Conservation (phyloP, 2,888 invertebrate species). For the Taenaris catops region DNA sequence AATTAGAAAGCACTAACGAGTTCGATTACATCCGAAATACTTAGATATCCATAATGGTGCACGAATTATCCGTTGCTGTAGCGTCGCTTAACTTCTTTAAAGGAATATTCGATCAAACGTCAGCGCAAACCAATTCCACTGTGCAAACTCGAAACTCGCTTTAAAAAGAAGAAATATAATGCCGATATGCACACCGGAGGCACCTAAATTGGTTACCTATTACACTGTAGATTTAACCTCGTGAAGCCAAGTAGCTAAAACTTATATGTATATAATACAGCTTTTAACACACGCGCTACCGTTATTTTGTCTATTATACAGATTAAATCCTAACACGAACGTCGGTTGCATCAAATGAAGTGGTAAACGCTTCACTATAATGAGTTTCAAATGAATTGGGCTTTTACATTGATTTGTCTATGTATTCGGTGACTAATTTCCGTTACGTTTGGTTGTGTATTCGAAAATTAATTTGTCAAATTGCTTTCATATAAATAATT, state of each 20-base stretch:
- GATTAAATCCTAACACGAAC: not conserved
- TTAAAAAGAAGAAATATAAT: conserved; percentile 46
- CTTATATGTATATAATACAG: too few species aligned
- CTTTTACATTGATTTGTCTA: conserved; percentile 1
- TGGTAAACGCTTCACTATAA: conserved; percentile 7
- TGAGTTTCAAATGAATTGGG: conserved; percentile 6
- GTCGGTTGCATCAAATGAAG: conserved; percentile 5
- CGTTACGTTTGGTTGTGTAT: not conserved
- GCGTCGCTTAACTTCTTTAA: conserved; percentile 62
- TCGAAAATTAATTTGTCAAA: conserved; percentile 3
- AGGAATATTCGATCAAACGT: conserved; percentile 75
- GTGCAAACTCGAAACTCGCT: conserved; percentile 67
- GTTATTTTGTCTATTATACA: too few species aligned
- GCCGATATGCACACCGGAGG: conserved; percentile 51
- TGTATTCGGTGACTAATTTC: conserved; percentile 6
- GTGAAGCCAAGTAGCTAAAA: not conserved
- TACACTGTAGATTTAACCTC: conserved; percentile 59
- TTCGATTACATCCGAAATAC: conserved; percentile 44
- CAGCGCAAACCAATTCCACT: conserved; percentile 71
- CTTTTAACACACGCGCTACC: too few species aligned
- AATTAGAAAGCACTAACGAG: conserved; percentile 38
- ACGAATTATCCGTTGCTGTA: conserved; percentile 47
- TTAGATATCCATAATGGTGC: conserved; percentile 39
- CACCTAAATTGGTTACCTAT: conserved; percentile 66
- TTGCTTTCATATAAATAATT: too few species aligned